Percentiles rank a stretch among this genome's conserved stretches.
Conservation (phyloP, 1,140 invertebrate species). For the Orchestia grillus region DNA sequence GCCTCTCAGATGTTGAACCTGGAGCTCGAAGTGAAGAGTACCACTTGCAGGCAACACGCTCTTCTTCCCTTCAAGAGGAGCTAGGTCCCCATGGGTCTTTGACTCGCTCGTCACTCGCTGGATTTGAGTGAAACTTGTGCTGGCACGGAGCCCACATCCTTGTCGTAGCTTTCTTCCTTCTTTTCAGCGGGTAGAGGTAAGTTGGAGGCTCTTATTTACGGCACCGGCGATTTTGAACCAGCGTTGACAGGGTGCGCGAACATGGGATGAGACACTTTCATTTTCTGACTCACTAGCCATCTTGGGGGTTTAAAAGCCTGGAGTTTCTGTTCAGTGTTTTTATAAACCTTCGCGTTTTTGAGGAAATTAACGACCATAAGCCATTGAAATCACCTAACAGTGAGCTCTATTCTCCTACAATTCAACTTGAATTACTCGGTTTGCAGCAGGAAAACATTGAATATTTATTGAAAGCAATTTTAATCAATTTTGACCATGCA, state of each 20-base stretch:
- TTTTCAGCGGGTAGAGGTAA: not conserved
- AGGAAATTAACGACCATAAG: too few species aligned
- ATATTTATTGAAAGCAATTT: too few species aligned
- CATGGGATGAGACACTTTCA: not conserved
- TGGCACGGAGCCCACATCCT: not conserved
- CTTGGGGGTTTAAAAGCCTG: not conserved
- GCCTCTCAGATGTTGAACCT: not conserved
- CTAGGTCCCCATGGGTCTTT: too few species aligned
- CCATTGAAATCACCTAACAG: too few species aligned
- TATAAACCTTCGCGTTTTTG: too few species aligned
- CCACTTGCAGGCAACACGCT: not conserved
- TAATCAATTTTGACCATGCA: too few species aligned
- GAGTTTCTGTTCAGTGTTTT: too few species aligned
- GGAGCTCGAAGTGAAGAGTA: too few species aligned
- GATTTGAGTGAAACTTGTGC: not conserved
- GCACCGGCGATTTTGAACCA: not conserved
- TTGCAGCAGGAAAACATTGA: too few species aligned
- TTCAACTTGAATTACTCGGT: too few species aligned
- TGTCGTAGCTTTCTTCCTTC: not conserved
- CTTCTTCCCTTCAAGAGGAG: not conserved
- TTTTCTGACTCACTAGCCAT: not conserved
- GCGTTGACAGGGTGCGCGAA: not conserved
- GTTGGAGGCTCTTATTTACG: not conserved
- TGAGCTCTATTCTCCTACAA: too few species aligned
- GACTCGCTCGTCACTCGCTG: not conserved